Evolutionary conservation across 2,113 vertebrate genomes (phyloP).

Genomic region (Periophthalmus modestus): DNA sequence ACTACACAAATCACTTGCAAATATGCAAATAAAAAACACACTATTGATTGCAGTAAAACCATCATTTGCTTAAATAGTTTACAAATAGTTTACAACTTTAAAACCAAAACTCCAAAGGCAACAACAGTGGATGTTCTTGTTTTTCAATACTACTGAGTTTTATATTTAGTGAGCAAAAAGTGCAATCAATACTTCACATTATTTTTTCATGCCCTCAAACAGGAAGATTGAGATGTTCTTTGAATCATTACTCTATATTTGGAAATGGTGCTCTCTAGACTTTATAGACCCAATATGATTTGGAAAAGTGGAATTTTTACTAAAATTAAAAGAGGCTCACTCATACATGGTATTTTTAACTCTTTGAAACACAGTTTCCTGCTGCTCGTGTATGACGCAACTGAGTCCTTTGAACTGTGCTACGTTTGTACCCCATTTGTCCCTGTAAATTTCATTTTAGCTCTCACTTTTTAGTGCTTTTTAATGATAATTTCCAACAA

Average conservation of each 20-base stretch:
- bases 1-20: not conserved
- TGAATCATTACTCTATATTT: not conserved
- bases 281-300: not conserved
- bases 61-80: not conserved
- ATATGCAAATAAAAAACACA: not conserved
- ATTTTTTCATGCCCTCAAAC: conserved; percentile 19
- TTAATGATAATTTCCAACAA: too few species aligned
- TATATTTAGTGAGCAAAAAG: not conserved
- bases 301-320: not conserved
- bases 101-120: not conserved
- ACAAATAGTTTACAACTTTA: not conserved
- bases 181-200: conserved; percentile 30
- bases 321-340: not conserved
- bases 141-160: conserved; percentile 17
- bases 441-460: too few species aligned
- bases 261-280: not conserved
- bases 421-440: too few species aligned
- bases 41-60: not conserved
- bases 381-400: not conserved
- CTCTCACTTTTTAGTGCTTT: too few species aligned
- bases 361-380: not conserved
- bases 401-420: not conserved
- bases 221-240: conserved; percentile 15
- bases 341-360: not conserved
- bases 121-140: conserved; percentile 4